Percentiles rank a stretch among this genome's conserved stretches.
phyloP scores from a whole-genome alignment of 2,113 vertebrate species.

The Notothenia coriiceps region DNA sequence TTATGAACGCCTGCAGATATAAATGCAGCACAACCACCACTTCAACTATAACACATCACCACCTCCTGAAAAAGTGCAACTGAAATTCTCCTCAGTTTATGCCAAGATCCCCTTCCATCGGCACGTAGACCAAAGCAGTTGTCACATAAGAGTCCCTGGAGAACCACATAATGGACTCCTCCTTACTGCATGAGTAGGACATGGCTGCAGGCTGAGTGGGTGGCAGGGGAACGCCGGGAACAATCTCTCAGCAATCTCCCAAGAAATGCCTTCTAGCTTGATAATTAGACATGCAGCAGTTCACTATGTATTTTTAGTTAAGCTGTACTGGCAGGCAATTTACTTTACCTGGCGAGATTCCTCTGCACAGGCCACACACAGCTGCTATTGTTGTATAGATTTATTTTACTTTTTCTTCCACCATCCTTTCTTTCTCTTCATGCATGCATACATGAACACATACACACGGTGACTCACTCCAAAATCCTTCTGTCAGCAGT shows the following conservation, averaged over 20 bases:
- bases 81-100: slow-evolving; percentile 13
- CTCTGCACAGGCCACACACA: slow-evolving; percentile 37
- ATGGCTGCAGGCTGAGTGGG: slow-evolving; percentile 55
- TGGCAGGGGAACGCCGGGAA: slow-evolving; percentile 57
- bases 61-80: slow-evolving; percentile 22
- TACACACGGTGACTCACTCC: neutral
- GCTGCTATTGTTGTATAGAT: neutral
- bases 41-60: neutral
- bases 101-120: slow-evolving; percentile 37
- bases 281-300: slow-evolving; percentile 67
- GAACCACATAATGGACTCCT: slow-evolving; percentile 49
- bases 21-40: slow-evolving; percentile 5
- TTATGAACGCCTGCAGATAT: slow-evolving; percentile 2
- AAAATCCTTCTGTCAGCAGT: slow-evolving; percentile 62
- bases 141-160: slow-evolving; percentile 47
- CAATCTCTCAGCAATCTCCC: slow-evolving; percentile 70
- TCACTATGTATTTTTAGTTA: slow-evolving; percentile 62
- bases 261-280: slow-evolving; percentile 49
- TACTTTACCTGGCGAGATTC: slow-evolving; percentile 43
- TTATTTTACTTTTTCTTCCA: neutral
- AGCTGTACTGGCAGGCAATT: slow-evolving; percentile 49
- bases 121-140: slow-evolving; percentile 46
- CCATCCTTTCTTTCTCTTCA: neutral
- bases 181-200: slow-evolving; percentile 25
- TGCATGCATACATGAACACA: neutral